Base-by-base conservation (phyloP, 2,797 vertebrate genomes). In the Alcedo atthis region DNA sequence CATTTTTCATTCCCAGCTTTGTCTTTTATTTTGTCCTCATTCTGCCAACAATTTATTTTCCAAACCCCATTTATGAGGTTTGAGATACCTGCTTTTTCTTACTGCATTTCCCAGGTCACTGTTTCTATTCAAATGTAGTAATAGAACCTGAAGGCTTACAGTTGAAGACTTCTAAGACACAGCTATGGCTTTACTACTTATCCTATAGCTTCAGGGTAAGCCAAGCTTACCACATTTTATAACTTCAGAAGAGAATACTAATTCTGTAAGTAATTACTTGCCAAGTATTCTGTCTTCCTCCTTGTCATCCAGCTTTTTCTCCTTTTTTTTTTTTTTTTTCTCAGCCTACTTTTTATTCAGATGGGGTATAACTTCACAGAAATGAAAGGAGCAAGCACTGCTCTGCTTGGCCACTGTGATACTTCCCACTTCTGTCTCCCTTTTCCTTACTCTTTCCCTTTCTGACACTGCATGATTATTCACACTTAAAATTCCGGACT, bases 21-120 rank as follows among this genome's bases (percentile, higher is more conserved):
- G n/a, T 83, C 62, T 46, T 92, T 92, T 87, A 46, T 85, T 93
- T 85, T 90, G 79, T 81, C 79, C 80, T 86, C 55, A 81, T 93
- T 94, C 80, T 95, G 81, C 87, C 62, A 92, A 35, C 55, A 66
- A 30, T 85, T 90, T 91, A 24, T 91, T 95, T 90, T 77, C 75
- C 61, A 73, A 87, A 62, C 43, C 25, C 25, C 83, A 4, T 87
- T 94, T 83, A 81, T 33, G 57, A 62, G 51, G 12, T 82, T 89
- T 93, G 87, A 82, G 70, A 58, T 78, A 58, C 26, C 58, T 85
- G 1, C 19, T 83, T 93, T 93, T 92, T 68, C 62, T 75, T 51
- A 53, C 58, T 78, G 45, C 54, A 25, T 90, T 90, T 87, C 42
- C n/a, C 53, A 87, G 63, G 37, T 83, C 66, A n/a, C 76, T 75